phyloP scores from a whole-genome alignment of 2,888 invertebrate genomes.

The Acanthosoma haemorrhoidale region DNA sequence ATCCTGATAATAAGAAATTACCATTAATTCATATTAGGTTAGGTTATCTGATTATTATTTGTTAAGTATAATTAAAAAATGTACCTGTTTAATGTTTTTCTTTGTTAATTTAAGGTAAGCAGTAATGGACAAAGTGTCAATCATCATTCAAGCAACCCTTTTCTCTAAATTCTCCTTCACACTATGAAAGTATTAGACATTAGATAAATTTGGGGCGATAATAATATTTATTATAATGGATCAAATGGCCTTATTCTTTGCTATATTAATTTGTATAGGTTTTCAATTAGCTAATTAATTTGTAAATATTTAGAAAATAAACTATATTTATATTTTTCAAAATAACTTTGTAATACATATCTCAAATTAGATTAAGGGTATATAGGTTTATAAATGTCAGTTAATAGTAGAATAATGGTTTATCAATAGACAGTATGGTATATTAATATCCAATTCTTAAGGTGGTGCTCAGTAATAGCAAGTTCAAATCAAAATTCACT shows the following conservation, averaged over 20 bases:
- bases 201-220: too few relatives aligned
- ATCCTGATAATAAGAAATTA: too few relatives aligned
- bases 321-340: neutral
- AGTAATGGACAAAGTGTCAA: conserved; percentile 46
- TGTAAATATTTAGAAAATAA: conserved; percentile 2
- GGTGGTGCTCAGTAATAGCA: too few relatives aligned
- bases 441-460: too few relatives aligned
- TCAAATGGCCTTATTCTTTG: neutral
- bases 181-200: neutral
- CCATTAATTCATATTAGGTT: too few relatives aligned
- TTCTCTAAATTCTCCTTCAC: conserved; percentile 50
- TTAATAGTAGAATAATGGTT: too few relatives aligned
- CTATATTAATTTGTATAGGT: neutral
- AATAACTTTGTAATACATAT: neutral
- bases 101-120: conserved; percentile 44
- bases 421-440: too few relatives aligned
- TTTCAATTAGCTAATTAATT: neutral
- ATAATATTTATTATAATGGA: neutral
- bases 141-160: conserved; percentile 55
- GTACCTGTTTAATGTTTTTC: neutral
- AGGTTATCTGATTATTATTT: too few relatives aligned
- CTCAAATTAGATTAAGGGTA: neutral
- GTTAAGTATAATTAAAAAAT: too few relatives aligned
- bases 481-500: too few relatives aligned
- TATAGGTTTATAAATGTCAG: too few relatives aligned